phyloP scores from a whole-genome alignment of 2,797 vertebrate species.

The Cossypha niveicapilla region DNA sequence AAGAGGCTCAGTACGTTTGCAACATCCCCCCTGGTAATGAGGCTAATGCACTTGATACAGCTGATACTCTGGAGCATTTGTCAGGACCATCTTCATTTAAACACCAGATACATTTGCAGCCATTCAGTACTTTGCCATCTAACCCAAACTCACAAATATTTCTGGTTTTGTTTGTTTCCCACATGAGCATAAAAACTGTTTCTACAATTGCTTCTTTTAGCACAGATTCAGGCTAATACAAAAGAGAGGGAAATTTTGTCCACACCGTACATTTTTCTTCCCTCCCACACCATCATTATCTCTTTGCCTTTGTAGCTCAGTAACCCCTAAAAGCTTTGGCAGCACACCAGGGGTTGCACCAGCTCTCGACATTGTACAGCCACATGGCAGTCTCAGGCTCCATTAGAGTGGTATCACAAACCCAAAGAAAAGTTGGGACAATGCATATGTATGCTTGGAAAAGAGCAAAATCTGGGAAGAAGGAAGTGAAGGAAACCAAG shows the following conservation, averaged over 20 bases:
- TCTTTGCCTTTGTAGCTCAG: conserved; percentile 12
- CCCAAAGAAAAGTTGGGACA: background rate
- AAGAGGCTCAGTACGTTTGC: background rate
- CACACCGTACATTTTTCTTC: background rate
- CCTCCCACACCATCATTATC: background rate
- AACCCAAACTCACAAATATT: background rate
- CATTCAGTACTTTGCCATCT: background rate
- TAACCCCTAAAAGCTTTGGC: conserved; percentile 35
- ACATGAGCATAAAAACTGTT: background rate
- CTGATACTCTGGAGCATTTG: background rate
- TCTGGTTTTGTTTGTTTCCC: background rate
- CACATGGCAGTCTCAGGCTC: background rate
- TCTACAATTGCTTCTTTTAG: background rate
- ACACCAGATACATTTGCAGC: background rate
- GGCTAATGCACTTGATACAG: background rate
- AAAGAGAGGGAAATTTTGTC: background rate
- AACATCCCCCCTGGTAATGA: background rate
- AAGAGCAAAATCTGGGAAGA: background rate
- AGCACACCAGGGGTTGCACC: background rate
- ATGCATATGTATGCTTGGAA: background rate
- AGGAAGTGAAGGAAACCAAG: background rate
- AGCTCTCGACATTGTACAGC: background rate
- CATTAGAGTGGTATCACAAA: background rate
- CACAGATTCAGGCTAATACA: background rate
- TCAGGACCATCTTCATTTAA: background rate